Evolutionary conservation across 2,113 vertebrate genomes (phyloP).

Genomic region (Rallus limicola): DNA sequence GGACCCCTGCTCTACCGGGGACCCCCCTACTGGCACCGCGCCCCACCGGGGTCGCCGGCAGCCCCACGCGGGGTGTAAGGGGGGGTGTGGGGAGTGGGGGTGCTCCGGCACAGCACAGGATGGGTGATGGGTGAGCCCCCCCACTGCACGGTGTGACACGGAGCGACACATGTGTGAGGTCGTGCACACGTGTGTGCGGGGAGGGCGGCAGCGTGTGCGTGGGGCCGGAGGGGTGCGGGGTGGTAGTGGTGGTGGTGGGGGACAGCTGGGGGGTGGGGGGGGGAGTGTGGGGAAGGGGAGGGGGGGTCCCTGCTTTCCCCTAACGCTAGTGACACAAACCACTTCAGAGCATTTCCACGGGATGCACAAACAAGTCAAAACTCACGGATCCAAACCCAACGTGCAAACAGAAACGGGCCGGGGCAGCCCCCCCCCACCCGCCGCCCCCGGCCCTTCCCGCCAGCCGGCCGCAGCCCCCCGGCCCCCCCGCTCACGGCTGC

Average conservation of each 20-base stretch:
- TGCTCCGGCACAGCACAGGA: background rate
- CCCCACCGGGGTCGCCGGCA: no score
- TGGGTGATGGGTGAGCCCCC: no score
- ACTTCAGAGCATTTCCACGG: slow-evolving; percentile 66
- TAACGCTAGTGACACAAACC: slow-evolving; percentile 75
- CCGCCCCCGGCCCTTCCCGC: slow-evolving; percentile 12
- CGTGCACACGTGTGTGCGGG: no score
- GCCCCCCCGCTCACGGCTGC: no score
- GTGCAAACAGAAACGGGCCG: slow-evolving; percentile 74
- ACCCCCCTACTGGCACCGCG: background rate
- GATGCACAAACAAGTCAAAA: slow-evolving; percentile 76
- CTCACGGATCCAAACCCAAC: slow-evolving; percentile 76
- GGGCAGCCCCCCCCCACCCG: background rate
- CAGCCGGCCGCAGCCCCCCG: background rate
- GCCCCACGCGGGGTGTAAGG: no score
- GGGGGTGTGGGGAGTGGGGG: background rate
- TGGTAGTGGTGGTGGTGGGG: no score
- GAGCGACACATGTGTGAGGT: no score
- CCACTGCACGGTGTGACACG: no score
- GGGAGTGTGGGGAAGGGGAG: background rate
- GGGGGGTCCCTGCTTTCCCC: slow-evolving; percentile 57
- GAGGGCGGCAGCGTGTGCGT: no score
- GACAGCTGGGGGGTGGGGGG: no score
- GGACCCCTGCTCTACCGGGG: background rate
- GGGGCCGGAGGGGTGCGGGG: no score